These are phyloP conservation scores for Martes martes DNA, from an alignment of 2,113 vertebrate genomes.

Conservation along the genomic window DNA sequence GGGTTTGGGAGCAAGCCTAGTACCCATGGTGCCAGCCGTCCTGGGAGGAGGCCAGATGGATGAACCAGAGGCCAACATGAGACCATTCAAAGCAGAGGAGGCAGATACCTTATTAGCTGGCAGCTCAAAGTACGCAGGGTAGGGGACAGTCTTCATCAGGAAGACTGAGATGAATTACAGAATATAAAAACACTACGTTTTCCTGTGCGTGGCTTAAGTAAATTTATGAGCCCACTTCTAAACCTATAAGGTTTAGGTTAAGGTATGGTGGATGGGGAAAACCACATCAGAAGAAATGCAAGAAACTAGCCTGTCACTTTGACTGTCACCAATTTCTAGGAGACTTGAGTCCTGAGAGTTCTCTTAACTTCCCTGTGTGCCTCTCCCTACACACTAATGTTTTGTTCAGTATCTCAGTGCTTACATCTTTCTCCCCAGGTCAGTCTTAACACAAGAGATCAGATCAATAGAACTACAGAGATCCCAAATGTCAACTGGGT, in stretches of 20 bases:
- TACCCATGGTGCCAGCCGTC: not conserved
- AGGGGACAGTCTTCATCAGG: not conserved
- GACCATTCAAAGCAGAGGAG: not conserved
- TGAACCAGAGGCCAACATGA: not conserved
- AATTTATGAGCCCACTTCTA: not conserved
- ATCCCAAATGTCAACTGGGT: not conserved
- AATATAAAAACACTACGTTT: not conserved
- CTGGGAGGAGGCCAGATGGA: not conserved
- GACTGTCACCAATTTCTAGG: not conserved
- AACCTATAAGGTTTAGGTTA: not conserved
- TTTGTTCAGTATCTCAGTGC: not conserved
- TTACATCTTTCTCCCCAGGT: not conserved
- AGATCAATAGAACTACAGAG: not conserved
- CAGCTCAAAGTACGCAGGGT: not conserved
- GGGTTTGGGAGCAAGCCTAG: not conserved
- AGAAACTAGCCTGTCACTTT: not conserved
- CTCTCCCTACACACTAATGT: not conserved
- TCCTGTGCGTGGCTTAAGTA: not conserved
- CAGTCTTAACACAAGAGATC: not conserved
- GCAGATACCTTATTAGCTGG: not conserved
- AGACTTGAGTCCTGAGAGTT: not conserved
- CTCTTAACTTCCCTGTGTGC: not conserved
- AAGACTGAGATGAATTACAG: not conserved
- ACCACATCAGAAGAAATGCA: not conserved
- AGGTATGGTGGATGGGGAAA: not conserved